These are phyloP conservation scores for Globodera rostochiensis DNA, from an alignment of 1,140 invertebrate genomes.

Conservation along the genomic window DNA sequence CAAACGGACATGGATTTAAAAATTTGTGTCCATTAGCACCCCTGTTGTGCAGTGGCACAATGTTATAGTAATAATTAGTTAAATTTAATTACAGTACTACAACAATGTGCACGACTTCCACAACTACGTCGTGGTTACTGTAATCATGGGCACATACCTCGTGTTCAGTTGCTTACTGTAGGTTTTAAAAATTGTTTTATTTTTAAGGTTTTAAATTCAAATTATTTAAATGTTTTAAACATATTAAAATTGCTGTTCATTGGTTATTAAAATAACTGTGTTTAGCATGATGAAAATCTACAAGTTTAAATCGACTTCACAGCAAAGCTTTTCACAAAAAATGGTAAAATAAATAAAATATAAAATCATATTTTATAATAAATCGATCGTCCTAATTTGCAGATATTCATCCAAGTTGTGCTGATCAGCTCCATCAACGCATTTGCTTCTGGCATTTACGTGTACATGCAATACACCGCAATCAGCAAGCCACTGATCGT, in stretches of 20 bases:
- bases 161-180: conserved; percentile 7
- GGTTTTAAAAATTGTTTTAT: neutral
- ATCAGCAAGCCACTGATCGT: conserved; percentile 33
- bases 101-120: conserved; percentile 32
- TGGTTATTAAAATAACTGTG: neutral
- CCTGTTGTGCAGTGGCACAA: neutral
- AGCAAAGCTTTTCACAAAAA: neutral
- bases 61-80: neutral
- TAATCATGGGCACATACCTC: conserved; percentile 23
- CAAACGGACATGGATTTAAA: no score
- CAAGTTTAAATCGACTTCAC: neutral
- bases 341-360: neutral
- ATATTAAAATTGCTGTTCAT: neutral
- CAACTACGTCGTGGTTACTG: conserved; percentile 13
- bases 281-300: conserved; percentile 17
- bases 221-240: no score
- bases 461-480: conserved; percentile 29
- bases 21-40: no score
- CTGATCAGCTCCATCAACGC: conserved; percentile 35
- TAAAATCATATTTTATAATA: neutral
- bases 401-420: conserved; percentile 37
- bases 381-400: neutral
- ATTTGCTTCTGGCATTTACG: conserved; percentile 32
- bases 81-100: conserved; percentile 28
- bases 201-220: no score